These are phyloP conservation scores for Proisotoma minuta DNA, from an alignment of 2,888 invertebrate species.

Conservation along the genomic window DNA sequence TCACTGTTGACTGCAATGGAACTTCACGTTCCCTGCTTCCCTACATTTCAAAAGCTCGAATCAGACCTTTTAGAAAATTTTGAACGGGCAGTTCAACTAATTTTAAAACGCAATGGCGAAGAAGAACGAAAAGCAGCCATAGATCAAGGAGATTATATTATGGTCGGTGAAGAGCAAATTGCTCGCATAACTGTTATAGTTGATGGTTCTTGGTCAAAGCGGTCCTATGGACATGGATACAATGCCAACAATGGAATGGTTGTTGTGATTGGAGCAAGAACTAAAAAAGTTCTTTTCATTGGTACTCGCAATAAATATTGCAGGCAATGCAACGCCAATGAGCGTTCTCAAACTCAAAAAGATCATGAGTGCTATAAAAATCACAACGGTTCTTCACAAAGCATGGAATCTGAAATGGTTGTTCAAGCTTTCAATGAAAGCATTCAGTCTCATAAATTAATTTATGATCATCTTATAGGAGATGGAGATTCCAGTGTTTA, in stretches of 20 bases:
- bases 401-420: conserved; percentile 1
- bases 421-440: background rate
- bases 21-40: background rate
- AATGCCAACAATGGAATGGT: background rate
- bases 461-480: background rate
- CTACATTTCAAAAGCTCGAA: background rate
- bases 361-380: background rate
- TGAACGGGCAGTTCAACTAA: background rate
- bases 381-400: background rate
- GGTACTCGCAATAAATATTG: background rate
- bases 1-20: background rate
- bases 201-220: background rate
- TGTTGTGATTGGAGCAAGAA: background rate
- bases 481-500: conserved; percentile 5
- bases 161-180: background rate
- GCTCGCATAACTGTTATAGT: background rate
- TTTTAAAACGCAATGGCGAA: background rate
- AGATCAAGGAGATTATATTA: background rate
- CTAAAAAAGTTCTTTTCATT: background rate
- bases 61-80: background rate
- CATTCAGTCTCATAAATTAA: background rate
- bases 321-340: background rate
- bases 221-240: background rate
- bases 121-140: background rate
- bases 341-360: background rate